Conservation (phyloP, 2,888 invertebrate species). For the Eilema griseolum region DNA sequence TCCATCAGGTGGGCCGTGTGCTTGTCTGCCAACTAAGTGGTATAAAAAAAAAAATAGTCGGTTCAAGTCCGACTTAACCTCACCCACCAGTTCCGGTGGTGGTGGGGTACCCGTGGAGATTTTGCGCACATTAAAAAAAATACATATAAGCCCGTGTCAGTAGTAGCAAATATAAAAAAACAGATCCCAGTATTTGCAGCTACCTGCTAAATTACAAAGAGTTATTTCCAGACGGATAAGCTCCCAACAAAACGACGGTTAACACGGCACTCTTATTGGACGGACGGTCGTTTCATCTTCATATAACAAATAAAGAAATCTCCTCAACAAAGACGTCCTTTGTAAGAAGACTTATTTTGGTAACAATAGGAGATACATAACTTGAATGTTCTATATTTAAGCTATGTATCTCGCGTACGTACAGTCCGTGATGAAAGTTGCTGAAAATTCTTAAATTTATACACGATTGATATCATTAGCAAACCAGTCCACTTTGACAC, state of each 20-base stretch:
- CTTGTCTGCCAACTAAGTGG: no score
- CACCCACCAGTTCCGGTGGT: no score
- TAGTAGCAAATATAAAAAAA: no score
- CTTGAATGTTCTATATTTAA: background rate
- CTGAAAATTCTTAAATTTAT: background rate
- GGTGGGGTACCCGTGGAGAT: no score
- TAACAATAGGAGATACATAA: conserved; percentile 16
- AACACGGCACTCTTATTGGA: conserved; percentile 15
- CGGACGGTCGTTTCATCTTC: conserved; percentile 17
- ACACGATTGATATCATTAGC: background rate
- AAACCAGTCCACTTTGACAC: background rate
- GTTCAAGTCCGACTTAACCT: no score
- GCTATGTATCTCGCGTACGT: background rate
- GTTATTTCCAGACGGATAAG: conserved; percentile 9
- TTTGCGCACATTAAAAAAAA: no score
- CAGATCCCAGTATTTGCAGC: background rate
- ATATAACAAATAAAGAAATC: conserved; percentile 24
- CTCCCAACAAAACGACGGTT: conserved; percentile 12
- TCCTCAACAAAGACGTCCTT: conserved; percentile 18
- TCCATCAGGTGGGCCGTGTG: no score
- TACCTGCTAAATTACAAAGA: conserved; percentile 10
- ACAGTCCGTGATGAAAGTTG: background rate
- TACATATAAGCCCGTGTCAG: no score
- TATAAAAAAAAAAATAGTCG: no score
- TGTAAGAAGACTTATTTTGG: conserved; percentile 22